Conservation (phyloP, 2,797 vertebrate species). For the Luscinia megarhynchos region DNA sequence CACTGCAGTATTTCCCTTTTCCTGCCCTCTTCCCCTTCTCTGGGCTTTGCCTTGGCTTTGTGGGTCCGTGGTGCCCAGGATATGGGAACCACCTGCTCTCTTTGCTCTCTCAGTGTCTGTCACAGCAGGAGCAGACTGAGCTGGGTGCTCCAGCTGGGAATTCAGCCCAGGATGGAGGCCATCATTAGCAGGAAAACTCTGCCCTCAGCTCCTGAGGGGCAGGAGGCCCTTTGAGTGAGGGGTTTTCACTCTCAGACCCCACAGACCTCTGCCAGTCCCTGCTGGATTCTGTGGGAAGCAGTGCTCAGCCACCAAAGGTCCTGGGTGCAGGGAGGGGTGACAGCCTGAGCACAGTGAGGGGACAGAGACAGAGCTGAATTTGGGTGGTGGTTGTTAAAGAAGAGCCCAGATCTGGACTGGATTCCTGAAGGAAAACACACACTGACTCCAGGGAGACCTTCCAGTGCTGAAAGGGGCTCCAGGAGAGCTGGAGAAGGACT, state of each 20-base stretch:
- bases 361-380: background rate
- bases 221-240: background rate
- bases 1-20: background rate
- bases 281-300: background rate
- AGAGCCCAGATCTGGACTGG: background rate
- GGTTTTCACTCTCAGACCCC: background rate
- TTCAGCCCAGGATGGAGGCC: background rate
- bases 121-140: background rate
- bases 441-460: background rate
- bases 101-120: background rate
- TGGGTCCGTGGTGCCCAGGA: background rate
- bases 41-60: background rate
- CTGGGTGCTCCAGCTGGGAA: background rate
- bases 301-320: accelerated
- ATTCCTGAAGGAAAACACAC: background rate
- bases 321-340: background rate
- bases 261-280: background rate
- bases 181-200: background rate
- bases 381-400: background rate
- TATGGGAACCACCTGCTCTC: background rate
- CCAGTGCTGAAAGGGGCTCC: background rate
- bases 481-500: background rate
- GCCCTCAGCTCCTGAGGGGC: background rate
- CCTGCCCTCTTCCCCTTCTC: background rate
- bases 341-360: background rate